These are phyloP conservation scores for Pelusios castaneus DNA, from an alignment of 2,113 vertebrate species.

Conservation along the genomic window DNA sequence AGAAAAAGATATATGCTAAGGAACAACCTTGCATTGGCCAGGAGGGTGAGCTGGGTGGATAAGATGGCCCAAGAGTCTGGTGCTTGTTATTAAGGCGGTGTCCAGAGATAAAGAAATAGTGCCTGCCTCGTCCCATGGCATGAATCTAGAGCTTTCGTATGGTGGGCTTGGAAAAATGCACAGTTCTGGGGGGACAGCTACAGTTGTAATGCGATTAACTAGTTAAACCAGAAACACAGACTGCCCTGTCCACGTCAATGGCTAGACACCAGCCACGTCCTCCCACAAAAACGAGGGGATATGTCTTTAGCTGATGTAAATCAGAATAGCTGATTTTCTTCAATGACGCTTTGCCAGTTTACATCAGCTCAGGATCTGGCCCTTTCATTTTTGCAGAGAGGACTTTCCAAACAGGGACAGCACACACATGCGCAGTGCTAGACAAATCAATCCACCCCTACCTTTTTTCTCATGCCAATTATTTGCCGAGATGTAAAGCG, in stretches of 20 bases:
- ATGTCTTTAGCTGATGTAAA: background rate
- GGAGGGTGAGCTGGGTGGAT: rapidly evolving
- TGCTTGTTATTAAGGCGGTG: rapidly evolving
- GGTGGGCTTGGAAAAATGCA: background rate
- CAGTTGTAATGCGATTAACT: background rate
- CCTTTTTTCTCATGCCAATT: background rate
- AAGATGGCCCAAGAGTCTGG: rapidly evolving
- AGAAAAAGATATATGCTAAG: background rate
- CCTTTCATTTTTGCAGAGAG: background rate
- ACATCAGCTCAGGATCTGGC: background rate
- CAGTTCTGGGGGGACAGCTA: background rate
- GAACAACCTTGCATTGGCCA: background rate
- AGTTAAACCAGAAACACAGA: background rate
- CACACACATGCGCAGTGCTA: rapidly evolving
- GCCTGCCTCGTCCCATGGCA: rapidly evolving
- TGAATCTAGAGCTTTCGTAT: background rate
- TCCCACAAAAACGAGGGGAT: no score
- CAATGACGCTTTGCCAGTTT: background rate
- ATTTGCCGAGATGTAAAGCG: rapidly evolving
- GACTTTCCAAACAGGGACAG: background rate
- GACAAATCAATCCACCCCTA: background rate
- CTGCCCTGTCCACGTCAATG: background rate
- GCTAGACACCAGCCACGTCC: background rate
- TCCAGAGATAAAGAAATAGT: background rate
- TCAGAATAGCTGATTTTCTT: background rate